These are phyloP conservation scores for Siniperca obscura DNA, from an alignment of 2,797 vertebrate species.

Conservation along the genomic window DNA sequence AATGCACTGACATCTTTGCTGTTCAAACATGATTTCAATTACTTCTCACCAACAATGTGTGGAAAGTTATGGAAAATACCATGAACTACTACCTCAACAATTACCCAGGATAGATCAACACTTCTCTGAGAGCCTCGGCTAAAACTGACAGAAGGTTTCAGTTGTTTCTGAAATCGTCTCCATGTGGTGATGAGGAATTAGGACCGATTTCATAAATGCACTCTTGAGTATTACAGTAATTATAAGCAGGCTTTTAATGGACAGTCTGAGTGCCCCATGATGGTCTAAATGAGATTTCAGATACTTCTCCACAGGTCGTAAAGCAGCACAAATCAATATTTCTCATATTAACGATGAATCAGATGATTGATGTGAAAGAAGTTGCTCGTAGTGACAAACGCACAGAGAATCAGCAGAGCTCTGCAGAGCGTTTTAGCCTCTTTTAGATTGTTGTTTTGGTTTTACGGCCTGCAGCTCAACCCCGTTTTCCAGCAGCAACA, in stretches of 20 bases:
- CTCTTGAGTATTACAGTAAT: background rate
- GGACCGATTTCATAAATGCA: background rate
- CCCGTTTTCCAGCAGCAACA: background rate
- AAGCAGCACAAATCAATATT: constrained; percentile 9
- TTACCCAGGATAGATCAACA: background rate
- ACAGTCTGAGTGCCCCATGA: background rate
- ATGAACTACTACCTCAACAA: background rate
- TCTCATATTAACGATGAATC: background rate
- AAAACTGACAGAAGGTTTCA: background rate
- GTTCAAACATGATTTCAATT: background rate
- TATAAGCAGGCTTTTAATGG: background rate
- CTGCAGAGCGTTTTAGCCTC: background rate
- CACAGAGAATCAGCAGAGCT: background rate
- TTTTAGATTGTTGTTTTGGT: background rate
- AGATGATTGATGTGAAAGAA: background rate
- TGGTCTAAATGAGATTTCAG: background rate
- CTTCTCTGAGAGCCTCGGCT: background rate
- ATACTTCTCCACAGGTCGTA: background rate
- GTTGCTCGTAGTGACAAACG: background rate
- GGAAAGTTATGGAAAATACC: background rate
- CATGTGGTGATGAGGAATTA: background rate
- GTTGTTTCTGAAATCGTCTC: background rate
- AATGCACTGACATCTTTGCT: background rate
- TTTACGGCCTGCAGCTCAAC: background rate
- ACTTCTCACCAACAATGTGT: background rate